Conservation (phyloP, 2,888 invertebrate species). For the Pseudococcus viburni region DNA sequence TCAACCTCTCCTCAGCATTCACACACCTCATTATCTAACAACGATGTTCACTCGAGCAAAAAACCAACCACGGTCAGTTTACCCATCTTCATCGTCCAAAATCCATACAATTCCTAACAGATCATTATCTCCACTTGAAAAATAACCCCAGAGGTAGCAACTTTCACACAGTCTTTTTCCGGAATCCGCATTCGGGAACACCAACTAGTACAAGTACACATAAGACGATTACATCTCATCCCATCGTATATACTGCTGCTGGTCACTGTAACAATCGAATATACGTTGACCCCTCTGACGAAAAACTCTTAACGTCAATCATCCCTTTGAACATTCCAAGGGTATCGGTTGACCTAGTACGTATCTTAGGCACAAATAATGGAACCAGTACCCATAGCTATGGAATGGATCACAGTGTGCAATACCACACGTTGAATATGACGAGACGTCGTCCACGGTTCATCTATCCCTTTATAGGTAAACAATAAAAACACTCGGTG, state of each 20-base stretch:
- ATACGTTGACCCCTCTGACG: conserved; percentile 5
- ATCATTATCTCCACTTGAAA: too few species aligned
- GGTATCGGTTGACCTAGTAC: neutral
- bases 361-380: too few species aligned
- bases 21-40: too few species aligned
- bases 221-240: neutral
- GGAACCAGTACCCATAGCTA: too few species aligned
- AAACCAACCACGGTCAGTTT: too few species aligned
- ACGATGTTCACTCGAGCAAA: too few species aligned
- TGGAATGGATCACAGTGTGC: neutral
- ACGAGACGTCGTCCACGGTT: conserved; percentile 3
- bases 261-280: neutral
- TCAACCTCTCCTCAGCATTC: too few species aligned
- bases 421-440: neutral
- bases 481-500: conserved; percentile 34
- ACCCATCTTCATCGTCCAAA: too few species aligned
- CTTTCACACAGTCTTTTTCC: neutral
- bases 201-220: neutral
- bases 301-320: conserved; percentile 4
- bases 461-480: conserved; percentile 15
- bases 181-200: neutral
- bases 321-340: neutral
- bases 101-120: too few species aligned
- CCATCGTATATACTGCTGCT: neutral
- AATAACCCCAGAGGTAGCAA: too few species aligned